These are phyloP conservation scores for Drosophila littoralis DNA, from an alignment of 1,140 invertebrate genomes.

Conservation along the genomic window DNA sequence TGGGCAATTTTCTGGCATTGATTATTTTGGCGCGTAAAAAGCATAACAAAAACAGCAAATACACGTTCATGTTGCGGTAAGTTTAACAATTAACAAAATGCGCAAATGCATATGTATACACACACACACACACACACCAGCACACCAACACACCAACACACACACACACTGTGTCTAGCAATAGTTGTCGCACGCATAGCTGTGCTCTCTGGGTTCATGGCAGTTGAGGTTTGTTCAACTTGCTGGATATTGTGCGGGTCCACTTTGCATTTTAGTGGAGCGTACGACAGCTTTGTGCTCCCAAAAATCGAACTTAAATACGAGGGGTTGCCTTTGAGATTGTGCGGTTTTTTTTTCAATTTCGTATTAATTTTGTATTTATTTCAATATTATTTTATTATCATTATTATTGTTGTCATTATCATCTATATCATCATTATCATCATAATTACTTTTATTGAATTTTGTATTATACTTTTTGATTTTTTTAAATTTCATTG, in stretches of 20 bases:
- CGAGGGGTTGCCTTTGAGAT: conserved; percentile 1
- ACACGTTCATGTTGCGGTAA: conserved; percentile 90
- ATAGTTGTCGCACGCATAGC: conserved; percentile 29
- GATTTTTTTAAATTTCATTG: too few relatives aligned
- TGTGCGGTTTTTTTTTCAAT: background rate
- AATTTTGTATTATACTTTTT: too few relatives aligned
- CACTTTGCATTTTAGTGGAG: conserved; percentile 56
- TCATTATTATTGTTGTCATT: too few relatives aligned
- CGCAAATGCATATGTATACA: conserved; percentile 1
- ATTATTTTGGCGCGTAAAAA: conserved; percentile 84
- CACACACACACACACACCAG: background rate
- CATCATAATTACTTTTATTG: too few relatives aligned
- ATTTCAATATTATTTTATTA: too few relatives aligned
- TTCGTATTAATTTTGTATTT: too few relatives aligned
- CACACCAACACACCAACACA: too few relatives aligned
- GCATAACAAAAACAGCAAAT: conserved; percentile 90
- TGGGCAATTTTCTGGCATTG: conserved; percentile 76
- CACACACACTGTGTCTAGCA: conserved; percentile 2
- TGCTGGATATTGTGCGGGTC: conserved; percentile 56
- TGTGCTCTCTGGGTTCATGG: conserved; percentile 62
- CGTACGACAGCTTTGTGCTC: background rate
- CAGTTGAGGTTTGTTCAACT: conserved; percentile 73
- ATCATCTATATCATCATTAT: too few relatives aligned
- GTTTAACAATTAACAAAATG: conserved; percentile 29
- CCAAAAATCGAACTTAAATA: background rate